phyloP scores from a whole-genome alignment of 2,797 vertebrate species.

The Kryptolebias ocellatus region DNA sequence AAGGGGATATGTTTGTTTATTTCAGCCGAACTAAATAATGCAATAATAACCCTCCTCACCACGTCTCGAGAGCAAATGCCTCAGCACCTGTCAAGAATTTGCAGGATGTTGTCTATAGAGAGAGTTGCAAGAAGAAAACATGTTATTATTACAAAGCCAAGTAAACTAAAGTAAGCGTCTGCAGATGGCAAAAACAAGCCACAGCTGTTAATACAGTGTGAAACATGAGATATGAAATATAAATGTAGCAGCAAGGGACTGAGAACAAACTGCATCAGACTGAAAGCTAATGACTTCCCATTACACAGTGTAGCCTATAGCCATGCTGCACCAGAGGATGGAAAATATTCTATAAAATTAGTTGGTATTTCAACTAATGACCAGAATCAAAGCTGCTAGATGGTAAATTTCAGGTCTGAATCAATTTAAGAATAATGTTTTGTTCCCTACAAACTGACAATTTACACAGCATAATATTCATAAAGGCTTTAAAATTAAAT shows the following conservation, averaged over 20 bases:
- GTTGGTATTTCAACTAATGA: constrained; percentile 57
- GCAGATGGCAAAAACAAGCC: constrained; percentile 86
- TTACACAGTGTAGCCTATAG: constrained; percentile 74
- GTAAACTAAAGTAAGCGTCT: constrained; percentile 84
- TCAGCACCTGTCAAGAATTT: constrained; percentile 84
- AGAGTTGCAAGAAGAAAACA: constrained; percentile 80
- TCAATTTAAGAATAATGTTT: constrained; percentile 26
- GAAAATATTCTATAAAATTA: constrained; percentile 43
- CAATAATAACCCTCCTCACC: constrained; percentile 81
- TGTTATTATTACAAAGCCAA: constrained; percentile 84
- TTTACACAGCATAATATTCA: constrained; percentile 1
- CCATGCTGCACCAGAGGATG: constrained; percentile 58
- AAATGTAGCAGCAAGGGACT: constrained; percentile 80
- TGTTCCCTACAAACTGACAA: constrained; percentile 5
- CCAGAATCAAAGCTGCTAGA: constrained; percentile 48
- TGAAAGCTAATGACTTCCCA: constrained; percentile 78
- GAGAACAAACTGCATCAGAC: constrained; percentile 77
- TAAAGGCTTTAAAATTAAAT: background rate
- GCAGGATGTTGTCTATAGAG: constrained; percentile 78
- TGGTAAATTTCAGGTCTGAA: constrained; percentile 31
- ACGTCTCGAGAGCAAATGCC: constrained; percentile 81
- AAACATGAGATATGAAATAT: constrained; percentile 86
- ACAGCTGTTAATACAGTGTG: constrained; percentile 85
- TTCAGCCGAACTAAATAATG: constrained; percentile 83
- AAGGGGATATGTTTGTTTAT: constrained; percentile 82